A percentile compares a stretch with the other conserved stretches of the same genome.
Conservation (phyloP, 2,888 invertebrate species). For the Busseola fusca region DNA sequence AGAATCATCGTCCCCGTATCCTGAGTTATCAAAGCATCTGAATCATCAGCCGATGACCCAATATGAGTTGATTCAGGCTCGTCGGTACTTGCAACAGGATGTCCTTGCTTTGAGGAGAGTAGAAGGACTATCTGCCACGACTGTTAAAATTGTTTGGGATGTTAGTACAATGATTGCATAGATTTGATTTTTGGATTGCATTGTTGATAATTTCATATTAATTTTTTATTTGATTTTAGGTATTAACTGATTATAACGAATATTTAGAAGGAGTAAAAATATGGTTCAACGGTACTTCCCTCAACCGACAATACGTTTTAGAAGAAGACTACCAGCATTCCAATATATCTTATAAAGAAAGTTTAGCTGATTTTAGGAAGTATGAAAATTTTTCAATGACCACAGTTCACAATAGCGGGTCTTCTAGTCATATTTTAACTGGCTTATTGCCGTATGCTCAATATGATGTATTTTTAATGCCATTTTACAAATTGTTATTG, state of each 20-base stretch:
- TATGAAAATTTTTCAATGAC: slow-evolving; percentile 91
- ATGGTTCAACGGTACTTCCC: slow-evolving; percentile 85
- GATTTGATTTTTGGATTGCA: not conserved
- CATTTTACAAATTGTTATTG: slow-evolving; percentile 95
- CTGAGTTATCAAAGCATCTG: slow-evolving; percentile 83
- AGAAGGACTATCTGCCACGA: slow-evolving; percentile 92
- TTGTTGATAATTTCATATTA: not conserved
- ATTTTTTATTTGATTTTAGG: slow-evolving; percentile 71
- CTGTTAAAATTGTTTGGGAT: slow-evolving; percentile 94
- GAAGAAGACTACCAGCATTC: slow-evolving; percentile 75
- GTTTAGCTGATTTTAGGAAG: slow-evolving; percentile 79
- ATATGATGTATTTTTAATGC: slow-evolving; percentile 97
- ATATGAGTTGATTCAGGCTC: slow-evolving; percentile 93
- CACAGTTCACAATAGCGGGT: slow-evolving; percentile 91
- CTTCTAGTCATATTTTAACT: slow-evolving; percentile 92
- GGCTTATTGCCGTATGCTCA: slow-evolving; percentile 95
- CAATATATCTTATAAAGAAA: slow-evolving; percentile 75
- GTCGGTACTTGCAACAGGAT: slow-evolving; percentile 93
- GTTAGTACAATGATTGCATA: slow-evolving; percentile 82
- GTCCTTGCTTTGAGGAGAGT: slow-evolving; percentile 92
- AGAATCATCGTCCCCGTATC: slow-evolving; percentile 82
- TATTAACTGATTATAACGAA: slow-evolving; percentile 87
- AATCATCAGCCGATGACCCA: slow-evolving; percentile 92
- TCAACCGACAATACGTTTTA: slow-evolving; percentile 76
- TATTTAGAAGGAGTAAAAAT: slow-evolving; percentile 92